Percentiles rank a stretch among this genome's conserved stretches.
Evolutionary conservation across 2,888 invertebrate species (phyloP).

Genomic region (Callinectes sapidus): DNA sequence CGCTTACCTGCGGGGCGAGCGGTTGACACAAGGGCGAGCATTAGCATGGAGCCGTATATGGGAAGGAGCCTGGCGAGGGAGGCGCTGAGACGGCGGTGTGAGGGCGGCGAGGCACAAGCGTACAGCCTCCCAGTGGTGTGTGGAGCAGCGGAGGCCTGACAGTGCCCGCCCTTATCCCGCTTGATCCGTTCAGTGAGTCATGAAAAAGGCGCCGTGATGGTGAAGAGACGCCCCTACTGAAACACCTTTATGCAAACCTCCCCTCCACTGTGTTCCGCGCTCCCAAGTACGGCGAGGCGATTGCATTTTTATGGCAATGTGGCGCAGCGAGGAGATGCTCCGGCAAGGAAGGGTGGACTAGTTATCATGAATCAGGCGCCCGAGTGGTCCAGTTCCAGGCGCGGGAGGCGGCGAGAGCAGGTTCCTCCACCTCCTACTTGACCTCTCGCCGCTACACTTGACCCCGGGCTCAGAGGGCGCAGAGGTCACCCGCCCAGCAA

Average conservation of each 20-base stretch:
- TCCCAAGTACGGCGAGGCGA: not conserved
- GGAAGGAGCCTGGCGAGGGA: conserved; percentile 46
- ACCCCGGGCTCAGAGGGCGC: conserved; percentile 61
- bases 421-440: conserved; percentile 60
- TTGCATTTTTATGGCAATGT: conserved; percentile 19
- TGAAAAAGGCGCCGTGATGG: not conserved
- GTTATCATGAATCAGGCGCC: conserved; percentile 9
- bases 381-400: conserved; percentile 54
- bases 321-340: conserved; percentile 11
- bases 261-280: conserved; percentile 8
- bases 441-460: conserved; percentile 53
- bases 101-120: conserved; percentile 18
- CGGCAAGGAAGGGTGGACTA: conserved; percentile 1
- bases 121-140: not conserved
- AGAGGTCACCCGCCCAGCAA: conserved; percentile 59
- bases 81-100: not conserved
- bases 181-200: not conserved
- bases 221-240: conserved; percentile 1
- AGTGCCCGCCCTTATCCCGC: not conserved
- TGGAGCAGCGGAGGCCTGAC: not conserved
- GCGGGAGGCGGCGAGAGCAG: conserved; percentile 53
- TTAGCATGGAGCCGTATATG: conserved; percentile 60
- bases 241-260: conserved; percentile 10
- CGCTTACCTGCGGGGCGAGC: conserved; percentile 41
- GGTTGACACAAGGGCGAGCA: conserved; percentile 47